These are phyloP conservation scores for Gracilinanus agilis DNA, from an alignment of 2,113 vertebrate species.

Conservation along the genomic window DNA sequence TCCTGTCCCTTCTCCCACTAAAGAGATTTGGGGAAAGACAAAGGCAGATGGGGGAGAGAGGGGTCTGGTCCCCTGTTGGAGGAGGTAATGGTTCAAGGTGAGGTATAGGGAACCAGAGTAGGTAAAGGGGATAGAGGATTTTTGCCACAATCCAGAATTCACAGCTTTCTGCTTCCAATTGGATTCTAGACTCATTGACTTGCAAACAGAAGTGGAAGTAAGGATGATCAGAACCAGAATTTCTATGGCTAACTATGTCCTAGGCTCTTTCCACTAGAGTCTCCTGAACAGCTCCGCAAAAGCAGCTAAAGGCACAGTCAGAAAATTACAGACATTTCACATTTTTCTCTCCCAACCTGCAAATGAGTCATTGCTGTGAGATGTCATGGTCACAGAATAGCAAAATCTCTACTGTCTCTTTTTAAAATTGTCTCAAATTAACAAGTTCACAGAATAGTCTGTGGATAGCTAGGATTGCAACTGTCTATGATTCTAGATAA, in stretches of 20 bases:
- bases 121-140: too few relatives aligned
- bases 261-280: background rate
- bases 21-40: too few relatives aligned
- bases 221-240: background rate
- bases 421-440: background rate
- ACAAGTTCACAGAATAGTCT: background rate
- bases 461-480: background rate
- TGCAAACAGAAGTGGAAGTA: background rate
- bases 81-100: too few relatives aligned
- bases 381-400: background rate
- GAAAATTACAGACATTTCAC: background rate
- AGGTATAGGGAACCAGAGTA: too few relatives aligned
- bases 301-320: background rate
- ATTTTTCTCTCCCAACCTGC: background rate
- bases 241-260: background rate
- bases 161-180: too few relatives aligned
- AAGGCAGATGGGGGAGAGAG: too few relatives aligned
- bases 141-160: too few relatives aligned
- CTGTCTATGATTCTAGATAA: background rate
- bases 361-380: background rate
- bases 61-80: too few relatives aligned
- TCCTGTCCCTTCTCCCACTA: too few relatives aligned
- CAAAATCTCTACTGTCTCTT: background rate
- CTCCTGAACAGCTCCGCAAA: background rate
- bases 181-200: background rate